These are phyloP conservation scores for Phengaris alcon DNA, from an alignment of 2,888 invertebrate species.

Conservation along the genomic window DNA sequence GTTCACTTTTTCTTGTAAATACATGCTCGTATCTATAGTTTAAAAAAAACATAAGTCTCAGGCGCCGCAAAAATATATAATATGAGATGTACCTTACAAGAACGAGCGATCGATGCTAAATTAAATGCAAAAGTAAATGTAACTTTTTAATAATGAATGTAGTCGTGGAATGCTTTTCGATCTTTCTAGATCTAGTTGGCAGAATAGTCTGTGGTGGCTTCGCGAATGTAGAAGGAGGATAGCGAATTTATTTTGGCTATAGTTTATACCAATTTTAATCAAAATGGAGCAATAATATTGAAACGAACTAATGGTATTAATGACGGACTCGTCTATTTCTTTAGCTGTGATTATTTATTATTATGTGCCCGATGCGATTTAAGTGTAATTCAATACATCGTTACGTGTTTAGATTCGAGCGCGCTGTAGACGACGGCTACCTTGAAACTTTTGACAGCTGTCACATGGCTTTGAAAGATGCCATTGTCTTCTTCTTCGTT, in stretches of 20 bases:
- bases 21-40: neutral
- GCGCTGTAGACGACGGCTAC: conserved; percentile 14
- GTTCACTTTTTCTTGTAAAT: neutral
- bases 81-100: neutral
- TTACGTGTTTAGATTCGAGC: conserved; percentile 10
- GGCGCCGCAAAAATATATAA: neutral
- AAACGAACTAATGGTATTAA: conserved; percentile 40
- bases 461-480: conserved; percentile 28
- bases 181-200: conserved; percentile 32
- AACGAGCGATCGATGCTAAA: neutral
- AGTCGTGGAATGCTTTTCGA: conserved; percentile 28
- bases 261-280: conserved; percentile 12
- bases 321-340: conserved; percentile 29
- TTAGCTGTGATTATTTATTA: conserved; percentile 34
- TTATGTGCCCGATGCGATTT: conserved; percentile 24
- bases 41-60: neutral
- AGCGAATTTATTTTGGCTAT: conserved; percentile 28
- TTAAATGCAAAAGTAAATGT: conserved; percentile 21
- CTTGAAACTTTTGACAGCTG: conserved; percentile 17
- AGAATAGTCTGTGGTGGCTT: conserved; percentile 30
- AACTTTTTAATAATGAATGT: conserved; percentile 23
- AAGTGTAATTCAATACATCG: conserved; percentile 8
- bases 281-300: conserved; percentile 46
- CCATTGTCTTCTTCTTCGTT: neutral
- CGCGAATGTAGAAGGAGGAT: conserved; percentile 27